Percentiles rank a stretch among this genome's conserved stretches.
Evolutionary conservation across 2,888 invertebrate genomes (phyloP).

Genomic region (Leucophenga montana): DNA sequence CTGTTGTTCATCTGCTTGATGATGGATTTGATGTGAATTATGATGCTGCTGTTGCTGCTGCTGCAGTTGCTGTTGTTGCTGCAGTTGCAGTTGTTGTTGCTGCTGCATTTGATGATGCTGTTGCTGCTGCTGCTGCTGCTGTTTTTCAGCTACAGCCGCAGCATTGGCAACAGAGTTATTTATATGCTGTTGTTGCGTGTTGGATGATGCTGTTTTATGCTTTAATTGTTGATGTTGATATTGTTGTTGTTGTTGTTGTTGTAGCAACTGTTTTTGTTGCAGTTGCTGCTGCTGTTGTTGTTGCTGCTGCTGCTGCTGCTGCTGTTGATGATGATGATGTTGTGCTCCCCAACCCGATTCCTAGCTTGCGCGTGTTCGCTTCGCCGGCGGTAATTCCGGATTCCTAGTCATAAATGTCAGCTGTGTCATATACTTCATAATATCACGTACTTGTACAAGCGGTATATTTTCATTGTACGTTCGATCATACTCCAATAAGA

Average conservation of each 20-base stretch:
- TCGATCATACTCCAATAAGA: conserved; percentile 84
- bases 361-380: conserved; percentile 73
- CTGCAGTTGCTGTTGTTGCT: conserved; percentile 28
- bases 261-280: conserved; percentile 38
- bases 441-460: conserved; percentile 86
- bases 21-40: conserved; percentile 40
- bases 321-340: conserved; percentile 65
- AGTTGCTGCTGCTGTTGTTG: conserved; percentile 55
- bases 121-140: conserved; percentile 30
- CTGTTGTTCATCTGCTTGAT: conserved; percentile 42
- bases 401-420: conserved; percentile 86
- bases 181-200: not conserved
- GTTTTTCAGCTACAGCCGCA: conserved; percentile 20
- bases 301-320: conserved; percentile 56
- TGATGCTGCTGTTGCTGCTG: conserved; percentile 33
- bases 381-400: conserved; percentile 72
- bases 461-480: conserved; percentile 83
- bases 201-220: not conserved
- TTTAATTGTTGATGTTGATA: conserved; percentile 38
- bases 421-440: conserved; percentile 89
- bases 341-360: conserved; percentile 74
- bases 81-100: conserved; percentile 28
- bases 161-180: conserved; percentile 43
- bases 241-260: conserved; percentile 38
- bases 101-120: conserved; percentile 31